Base-by-base conservation (phyloP, 2,113 vertebrate genomes). In the Arizona elegans region DNA sequence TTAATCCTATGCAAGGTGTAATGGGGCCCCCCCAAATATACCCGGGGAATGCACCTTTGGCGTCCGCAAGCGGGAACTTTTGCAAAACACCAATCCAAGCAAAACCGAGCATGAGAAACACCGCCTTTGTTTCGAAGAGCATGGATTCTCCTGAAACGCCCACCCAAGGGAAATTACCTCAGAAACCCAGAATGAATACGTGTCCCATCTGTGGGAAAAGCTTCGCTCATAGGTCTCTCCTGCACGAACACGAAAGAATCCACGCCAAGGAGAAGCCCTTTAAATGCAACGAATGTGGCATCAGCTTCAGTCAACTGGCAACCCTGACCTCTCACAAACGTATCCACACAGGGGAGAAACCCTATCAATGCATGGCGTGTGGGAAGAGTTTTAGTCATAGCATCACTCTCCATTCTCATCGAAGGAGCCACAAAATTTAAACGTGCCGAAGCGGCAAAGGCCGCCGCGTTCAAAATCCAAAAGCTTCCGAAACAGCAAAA, bases 1-100 rank as follows among this genome's bases (percentile, higher is more conserved):
- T 6, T 6, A 15, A 2, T 38, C n/a, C 7, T 33, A 38, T 19
- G n/a, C 70, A 38, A 38, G 7, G 2, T 19, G 70, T 3, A 38
- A 81, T 15, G n/a, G n/a, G 0, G 0, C 2, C 15, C 0, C 33
- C 33, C 0, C 70, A 8, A 19, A 81, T 6, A 19, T 81, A 38
- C 38, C 13, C 70, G 2, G 33, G 15, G 0, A 81, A 81, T 0
- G 15, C 70, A 1, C n/a, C 70, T 81, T 81, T 81, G 15, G n/a
- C 70, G 0, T 38, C 70, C 13, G n/a, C n/a, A 8, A 81, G 70
- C 15, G 7, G 70, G 70, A 33, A 75, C n/a, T 17, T 75, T 75
- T 33, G n/a, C 13, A 75, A 75, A 81, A 81, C 70, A 0, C 12
- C 65, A 3, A 33, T 38, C 70, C 70, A 8, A 15, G 15, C 15